Evolutionary conservation across 2,888 invertebrate species (phyloP).

Genomic region (Resseliella maxima): DNA sequence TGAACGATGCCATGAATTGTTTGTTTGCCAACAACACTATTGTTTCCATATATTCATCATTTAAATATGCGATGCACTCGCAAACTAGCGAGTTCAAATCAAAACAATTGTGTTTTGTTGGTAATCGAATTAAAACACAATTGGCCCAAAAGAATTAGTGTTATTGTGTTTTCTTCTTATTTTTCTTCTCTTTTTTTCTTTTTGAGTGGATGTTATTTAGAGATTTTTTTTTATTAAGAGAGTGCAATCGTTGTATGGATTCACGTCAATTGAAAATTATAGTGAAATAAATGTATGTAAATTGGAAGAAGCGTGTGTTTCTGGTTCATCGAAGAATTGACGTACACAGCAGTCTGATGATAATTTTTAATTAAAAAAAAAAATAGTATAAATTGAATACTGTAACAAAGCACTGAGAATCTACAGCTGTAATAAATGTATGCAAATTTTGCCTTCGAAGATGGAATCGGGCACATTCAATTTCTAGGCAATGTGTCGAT

Average conservation of each 20-base stretch:
- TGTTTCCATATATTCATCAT: slow-evolving; percentile 13
- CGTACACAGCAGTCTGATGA: background rate
- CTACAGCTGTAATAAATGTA: background rate
- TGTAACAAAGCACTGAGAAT: background rate
- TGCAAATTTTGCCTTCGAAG: background rate
- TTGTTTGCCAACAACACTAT: background rate
- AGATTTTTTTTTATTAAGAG: background rate
- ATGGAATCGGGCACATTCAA: slow-evolving; percentile 36
- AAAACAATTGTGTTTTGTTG: background rate
- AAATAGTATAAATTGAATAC: background rate
- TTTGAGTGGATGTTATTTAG: background rate
- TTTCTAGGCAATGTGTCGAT: background rate
- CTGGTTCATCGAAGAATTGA: slow-evolving; percentile 50
- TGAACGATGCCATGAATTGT: slow-evolving; percentile 55
- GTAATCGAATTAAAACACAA: slow-evolving; percentile 41
- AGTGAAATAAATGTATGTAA: slow-evolving; percentile 42
- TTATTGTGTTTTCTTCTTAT: background rate
- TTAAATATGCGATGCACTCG: background rate
- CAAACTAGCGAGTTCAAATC: background rate
- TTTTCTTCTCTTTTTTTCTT: background rate
- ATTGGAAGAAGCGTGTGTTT: slow-evolving; percentile 15
- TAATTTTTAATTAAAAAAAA: background rate
- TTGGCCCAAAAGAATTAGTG: slow-evolving; percentile 26
- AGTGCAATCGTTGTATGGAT: background rate
- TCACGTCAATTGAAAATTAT: slow-evolving; percentile 43